phyloP scores from a whole-genome alignment of 2,113 vertebrate species.

The Pao palembangensis region DNA sequence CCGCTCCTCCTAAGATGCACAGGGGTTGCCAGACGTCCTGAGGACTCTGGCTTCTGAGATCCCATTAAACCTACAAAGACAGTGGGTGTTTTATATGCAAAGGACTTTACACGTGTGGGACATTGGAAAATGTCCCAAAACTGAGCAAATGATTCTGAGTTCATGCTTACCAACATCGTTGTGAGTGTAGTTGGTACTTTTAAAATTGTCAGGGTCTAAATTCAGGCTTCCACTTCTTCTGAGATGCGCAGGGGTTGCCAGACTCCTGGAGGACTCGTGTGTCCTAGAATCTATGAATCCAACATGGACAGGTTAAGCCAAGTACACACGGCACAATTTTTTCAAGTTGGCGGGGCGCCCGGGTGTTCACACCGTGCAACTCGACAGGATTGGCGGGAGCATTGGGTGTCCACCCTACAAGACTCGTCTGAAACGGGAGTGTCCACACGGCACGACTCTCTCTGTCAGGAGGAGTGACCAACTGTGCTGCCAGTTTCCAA shows the following conservation, averaged over 20 bases:
- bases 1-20: conserved; percentile 75
- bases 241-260: conserved; percentile 60
- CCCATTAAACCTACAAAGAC: conserved; percentile 43
- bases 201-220: conserved; percentile 79
- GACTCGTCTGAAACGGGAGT: too few relatives aligned
- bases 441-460: too few relatives aligned
- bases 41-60: conserved; percentile 67
- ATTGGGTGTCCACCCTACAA: too few relatives aligned
- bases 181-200: conserved; percentile 63
- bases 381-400: too few relatives aligned
- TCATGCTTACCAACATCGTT: conserved; percentile 78
- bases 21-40: conserved; percentile 63
- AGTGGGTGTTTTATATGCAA: too few relatives aligned
- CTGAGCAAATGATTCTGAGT: neutral
- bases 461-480: too few relatives aligned
- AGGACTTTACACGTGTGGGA: too few relatives aligned
- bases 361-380: too few relatives aligned
- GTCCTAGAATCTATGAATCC: conserved; percentile 66
- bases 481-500: too few relatives aligned
- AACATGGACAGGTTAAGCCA: neutral
- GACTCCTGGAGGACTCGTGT: conserved; percentile 66
- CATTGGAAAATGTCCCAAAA: neutral
- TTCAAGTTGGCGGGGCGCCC: too few relatives aligned
- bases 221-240: conserved; percentile 83
- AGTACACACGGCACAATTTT: too few relatives aligned